phyloP scores from a whole-genome alignment of 2,113 vertebrate genomes.

The Charina bottae region DNA sequence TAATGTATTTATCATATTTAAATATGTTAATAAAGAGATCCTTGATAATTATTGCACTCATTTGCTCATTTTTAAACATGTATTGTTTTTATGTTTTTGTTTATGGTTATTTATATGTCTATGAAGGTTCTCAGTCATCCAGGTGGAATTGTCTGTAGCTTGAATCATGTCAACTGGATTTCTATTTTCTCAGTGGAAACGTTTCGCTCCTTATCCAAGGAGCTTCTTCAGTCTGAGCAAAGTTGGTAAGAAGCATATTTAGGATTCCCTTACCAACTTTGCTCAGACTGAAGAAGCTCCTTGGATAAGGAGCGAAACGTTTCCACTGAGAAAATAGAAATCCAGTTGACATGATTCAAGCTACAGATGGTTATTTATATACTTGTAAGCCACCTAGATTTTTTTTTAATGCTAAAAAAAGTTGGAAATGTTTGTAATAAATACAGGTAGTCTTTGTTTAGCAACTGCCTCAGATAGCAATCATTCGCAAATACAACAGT shows the following conservation, averaged over 20 bases:
- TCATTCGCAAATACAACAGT: not conserved
- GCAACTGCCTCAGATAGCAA: not conserved
- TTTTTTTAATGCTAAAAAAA: not conserved
- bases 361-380: not conserved
- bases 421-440: not conserved
- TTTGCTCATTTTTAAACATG: not conserved
- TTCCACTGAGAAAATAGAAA: too few species aligned
- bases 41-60: not conserved
- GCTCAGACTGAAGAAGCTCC: too few species aligned
- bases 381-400: not conserved
- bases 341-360: too few species aligned
- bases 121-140: too few species aligned
- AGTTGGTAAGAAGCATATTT: too few species aligned
- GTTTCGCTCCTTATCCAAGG: too few species aligned
- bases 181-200: too few species aligned
- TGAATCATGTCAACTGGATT: too few species aligned
- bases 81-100: not conserved
- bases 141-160: too few species aligned
- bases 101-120: not conserved
- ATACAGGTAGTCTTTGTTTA: not conserved
- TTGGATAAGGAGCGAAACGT: too few species aligned
- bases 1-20: not conserved
- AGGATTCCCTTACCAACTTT: too few species aligned
- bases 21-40: not conserved
- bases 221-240: too few species aligned